Percentiles rank a stretch among this genome's conserved stretches.
phyloP scores from a whole-genome alignment of 2,797 vertebrate genomes.

The Lates japonicus region DNA sequence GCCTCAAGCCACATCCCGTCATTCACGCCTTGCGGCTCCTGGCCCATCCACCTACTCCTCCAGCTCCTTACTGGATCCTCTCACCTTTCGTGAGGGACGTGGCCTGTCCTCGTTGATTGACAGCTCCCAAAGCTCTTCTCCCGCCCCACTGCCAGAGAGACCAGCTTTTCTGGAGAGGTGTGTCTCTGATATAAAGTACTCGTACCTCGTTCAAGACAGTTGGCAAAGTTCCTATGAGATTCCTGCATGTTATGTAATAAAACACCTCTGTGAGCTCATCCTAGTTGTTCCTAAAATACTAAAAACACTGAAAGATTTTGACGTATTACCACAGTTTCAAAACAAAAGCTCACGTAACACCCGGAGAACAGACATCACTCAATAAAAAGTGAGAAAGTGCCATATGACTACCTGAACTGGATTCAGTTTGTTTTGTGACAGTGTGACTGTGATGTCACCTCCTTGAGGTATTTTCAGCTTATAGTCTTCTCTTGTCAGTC shows the following conservation, averaged over 20 bases:
- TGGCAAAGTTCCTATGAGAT: not conserved
- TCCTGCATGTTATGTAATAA: not conserved
- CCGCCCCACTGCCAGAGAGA: conserved; percentile 92
- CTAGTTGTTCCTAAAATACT: not conserved
- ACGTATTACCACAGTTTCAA: not conserved
- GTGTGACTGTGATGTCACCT: not conserved
- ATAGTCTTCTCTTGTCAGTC: not conserved
- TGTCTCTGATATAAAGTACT: conserved; percentile 1
- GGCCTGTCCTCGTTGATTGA: conserved; percentile 80
- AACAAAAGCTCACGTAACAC: not conserved
- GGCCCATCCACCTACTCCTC: conserved; percentile 83
- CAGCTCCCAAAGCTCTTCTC: conserved; percentile 85
- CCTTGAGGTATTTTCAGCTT: not conserved
- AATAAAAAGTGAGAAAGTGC: conserved; percentile 11
- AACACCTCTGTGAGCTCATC: not conserved
- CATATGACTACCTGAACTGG: conserved; percentile 13
- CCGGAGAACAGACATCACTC: conserved; percentile 5
- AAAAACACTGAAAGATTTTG: not conserved
- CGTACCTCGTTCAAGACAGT: no score
- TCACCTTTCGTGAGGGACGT: conserved; percentile 84
- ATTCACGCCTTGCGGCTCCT: conserved; percentile 83
- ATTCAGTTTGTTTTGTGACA: not conserved
- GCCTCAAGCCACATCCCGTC: conserved; percentile 84
- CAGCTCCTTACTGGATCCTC: conserved; percentile 85
- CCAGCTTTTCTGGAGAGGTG: conserved; percentile 93